phyloP scores from a whole-genome alignment of 2,113 vertebrate species.

The Vidua chalybeata region DNA sequence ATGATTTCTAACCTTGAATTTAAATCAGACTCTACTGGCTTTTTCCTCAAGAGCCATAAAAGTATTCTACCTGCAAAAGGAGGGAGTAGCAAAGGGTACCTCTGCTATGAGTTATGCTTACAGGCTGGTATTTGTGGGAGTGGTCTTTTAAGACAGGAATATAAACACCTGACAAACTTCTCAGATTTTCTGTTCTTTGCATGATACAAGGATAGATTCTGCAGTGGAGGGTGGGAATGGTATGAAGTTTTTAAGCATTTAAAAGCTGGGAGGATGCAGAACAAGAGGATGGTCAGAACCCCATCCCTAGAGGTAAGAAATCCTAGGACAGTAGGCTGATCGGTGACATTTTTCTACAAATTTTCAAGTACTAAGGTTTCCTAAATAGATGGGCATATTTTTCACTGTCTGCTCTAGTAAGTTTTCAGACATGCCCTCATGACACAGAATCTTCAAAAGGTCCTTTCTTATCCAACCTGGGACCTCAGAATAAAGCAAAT shows the following conservation, averaged over 20 bases:
- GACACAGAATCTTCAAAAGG: background rate
- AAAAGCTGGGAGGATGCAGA: background rate
- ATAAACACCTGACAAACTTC: background rate
- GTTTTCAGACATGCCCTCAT: background rate
- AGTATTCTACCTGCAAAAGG: background rate
- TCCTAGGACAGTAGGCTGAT: background rate
- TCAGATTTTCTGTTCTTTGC: background rate
- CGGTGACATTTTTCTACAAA: background rate
- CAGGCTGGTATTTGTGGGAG: background rate
- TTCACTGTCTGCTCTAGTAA: background rate
- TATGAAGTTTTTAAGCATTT: background rate
- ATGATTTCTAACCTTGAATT: background rate
- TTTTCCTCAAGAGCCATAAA: background rate
- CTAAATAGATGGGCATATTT: background rate
- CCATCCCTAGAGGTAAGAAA: background rate
- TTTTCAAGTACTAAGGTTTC: background rate
- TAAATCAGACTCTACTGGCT: background rate
- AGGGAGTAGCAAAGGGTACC: background rate
- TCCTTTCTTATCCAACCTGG: background rate
- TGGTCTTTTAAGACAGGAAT: background rate
- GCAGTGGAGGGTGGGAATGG: background rate
- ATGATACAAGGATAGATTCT: background rate
- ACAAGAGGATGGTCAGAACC: background rate
- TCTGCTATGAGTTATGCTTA: background rate
- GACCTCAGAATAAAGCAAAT: background rate